phyloP scores from a whole-genome alignment of 2,888 invertebrate genomes.

The Aphelenchoides bicaudatus region DNA sequence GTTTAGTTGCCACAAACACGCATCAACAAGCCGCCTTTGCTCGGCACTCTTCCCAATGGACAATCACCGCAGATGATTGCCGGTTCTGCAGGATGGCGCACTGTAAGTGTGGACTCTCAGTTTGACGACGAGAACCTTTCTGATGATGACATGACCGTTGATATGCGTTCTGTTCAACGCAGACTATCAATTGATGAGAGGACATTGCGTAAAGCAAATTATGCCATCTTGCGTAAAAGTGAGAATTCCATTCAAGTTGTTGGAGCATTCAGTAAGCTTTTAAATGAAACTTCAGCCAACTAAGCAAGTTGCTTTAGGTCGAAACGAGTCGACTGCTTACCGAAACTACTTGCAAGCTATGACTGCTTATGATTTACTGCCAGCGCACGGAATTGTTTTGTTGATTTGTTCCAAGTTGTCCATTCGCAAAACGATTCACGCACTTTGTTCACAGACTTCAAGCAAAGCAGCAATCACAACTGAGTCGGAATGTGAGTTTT shows the following conservation, averaged over 20 bases:
- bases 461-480: slow-evolving; percentile 16
- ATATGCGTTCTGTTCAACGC: slow-evolving; percentile 15
- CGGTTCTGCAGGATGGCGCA: slow-evolving; percentile 10
- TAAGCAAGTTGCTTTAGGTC: slow-evolving; percentile 19
- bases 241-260: slow-evolving; percentile 44
- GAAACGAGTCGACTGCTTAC: slow-evolving; percentile 28
- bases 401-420: slow-evolving; percentile 46
- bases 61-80: slow-evolving; percentile 6
- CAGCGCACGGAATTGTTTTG: slow-evolving; percentile 48
- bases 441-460: slow-evolving; percentile 8
- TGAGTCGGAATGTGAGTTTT: background rate
- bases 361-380: slow-evolving; percentile 54
- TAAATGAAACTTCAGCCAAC: background rate
- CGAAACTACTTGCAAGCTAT: slow-evolving; percentile 51
- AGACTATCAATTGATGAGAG: slow-evolving; percentile 50
- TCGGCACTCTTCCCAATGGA: too few species aligned
- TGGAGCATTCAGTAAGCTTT: slow-evolving; percentile 44
- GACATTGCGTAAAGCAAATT: slow-evolving; percentile 51
- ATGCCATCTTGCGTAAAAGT: slow-evolving; percentile 52
- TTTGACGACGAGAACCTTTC: slow-evolving; percentile 24
- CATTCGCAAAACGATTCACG: slow-evolving; percentile 25
- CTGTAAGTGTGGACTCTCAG: slow-evolving; percentile 29
- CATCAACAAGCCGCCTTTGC: slow-evolving; percentile 14
- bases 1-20: slow-evolving; percentile 1
- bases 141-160: slow-evolving; percentile 23